Percentiles rank a stretch among this genome's conserved stretches.
These are phyloP conservation scores for Leptodactylus fuscus DNA, from an alignment of 2,113 vertebrate species.

Conservation along the genomic window DNA sequence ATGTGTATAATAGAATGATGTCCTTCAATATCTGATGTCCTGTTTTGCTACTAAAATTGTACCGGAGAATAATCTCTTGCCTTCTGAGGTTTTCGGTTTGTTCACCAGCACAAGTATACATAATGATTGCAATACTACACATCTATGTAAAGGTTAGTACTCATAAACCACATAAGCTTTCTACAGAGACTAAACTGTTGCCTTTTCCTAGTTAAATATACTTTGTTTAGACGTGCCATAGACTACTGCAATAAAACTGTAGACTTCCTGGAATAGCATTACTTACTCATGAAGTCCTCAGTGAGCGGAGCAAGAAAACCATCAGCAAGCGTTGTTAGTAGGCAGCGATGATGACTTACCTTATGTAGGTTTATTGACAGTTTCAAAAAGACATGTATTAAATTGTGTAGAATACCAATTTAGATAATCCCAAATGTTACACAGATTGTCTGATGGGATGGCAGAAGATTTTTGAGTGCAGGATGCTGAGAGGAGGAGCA, in stretches of 20 bases:
- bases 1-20: neutral
- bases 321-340: neutral
- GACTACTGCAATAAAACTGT: neutral
- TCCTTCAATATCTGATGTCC: neutral
- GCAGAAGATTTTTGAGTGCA: slow-evolving; percentile 25
- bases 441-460: slow-evolving; percentile 12
- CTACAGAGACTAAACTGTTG: neutral
- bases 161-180: neutral
- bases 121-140: neutral
- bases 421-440: neutral
- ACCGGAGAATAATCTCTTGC: neutral
- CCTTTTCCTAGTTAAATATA: neutral
- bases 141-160: neutral
- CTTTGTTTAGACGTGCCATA: neutral
- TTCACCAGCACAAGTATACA: neutral
- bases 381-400: neutral
- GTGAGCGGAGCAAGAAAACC: neutral
- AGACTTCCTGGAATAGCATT: slow-evolving; percentile 8
- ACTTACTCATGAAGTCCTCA: neutral
- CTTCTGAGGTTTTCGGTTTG: neutral
- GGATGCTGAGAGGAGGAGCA: slow-evolving; percentile 45
- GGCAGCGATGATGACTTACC: neutral
- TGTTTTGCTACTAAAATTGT: neutral
- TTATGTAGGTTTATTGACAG: neutral
- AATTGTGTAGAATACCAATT: too few relatives aligned